phyloP scores from a whole-genome alignment of 2,113 vertebrate genomes.

The Petrocephalus zakoni region DNA sequence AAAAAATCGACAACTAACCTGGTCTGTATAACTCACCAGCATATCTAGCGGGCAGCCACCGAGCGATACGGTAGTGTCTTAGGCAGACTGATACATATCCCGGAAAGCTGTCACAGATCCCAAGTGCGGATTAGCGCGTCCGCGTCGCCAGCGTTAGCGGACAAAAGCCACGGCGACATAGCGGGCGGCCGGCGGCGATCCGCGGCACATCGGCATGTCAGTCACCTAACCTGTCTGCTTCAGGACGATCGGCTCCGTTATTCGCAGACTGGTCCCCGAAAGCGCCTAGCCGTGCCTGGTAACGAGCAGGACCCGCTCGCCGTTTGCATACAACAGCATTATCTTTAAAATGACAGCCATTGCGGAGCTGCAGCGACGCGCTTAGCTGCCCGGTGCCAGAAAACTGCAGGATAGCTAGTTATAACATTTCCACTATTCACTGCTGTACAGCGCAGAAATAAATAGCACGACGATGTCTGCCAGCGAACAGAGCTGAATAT shows the following conservation, averaged over 20 bases:
- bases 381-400: neutral
- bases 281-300: neutral
- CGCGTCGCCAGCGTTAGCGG: neutral
- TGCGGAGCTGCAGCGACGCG: neutral
- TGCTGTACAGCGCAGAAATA: neutral
- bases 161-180: neutral
- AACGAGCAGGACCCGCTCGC: neutral
- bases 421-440: neutral
- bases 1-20: constrained; percentile 1
- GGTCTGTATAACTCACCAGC: neutral
- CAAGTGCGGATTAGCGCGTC: neutral
- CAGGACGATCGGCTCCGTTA: neutral
- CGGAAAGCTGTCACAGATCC: neutral
- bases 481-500: neutral
- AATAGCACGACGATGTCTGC: neutral
- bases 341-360: constrained; percentile 8
- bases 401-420: neutral
- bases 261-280: neutral
- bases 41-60: neutral
- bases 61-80: neutral
- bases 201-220: neutral
- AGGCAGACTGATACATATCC: neutral
- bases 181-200: neutral
- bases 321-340: neutral
- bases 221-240: neutral